These are phyloP conservation scores for Poecile montanus DNA, from an alignment of 2,797 vertebrate species.

Conservation along the genomic window DNA sequence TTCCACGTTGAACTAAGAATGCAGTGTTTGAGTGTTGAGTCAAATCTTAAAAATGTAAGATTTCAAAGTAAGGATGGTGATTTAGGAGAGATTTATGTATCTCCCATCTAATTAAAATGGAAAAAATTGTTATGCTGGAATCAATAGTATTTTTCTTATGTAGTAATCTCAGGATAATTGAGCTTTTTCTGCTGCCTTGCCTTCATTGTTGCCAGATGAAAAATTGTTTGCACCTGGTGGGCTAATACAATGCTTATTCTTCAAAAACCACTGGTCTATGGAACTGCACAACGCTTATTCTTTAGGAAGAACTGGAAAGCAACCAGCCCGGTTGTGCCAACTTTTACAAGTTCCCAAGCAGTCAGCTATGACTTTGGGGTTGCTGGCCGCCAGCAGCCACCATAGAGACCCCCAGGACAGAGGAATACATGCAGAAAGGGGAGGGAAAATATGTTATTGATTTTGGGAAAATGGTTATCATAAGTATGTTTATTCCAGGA, in stretches of 20 bases:
- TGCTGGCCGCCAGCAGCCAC: neutral
- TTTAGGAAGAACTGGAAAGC: neutral
- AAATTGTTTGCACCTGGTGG: neutral
- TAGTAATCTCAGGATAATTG: neutral
- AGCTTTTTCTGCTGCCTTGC: neutral
- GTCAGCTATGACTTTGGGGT: neutral
- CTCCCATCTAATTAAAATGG: neutral
- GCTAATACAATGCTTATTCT: neutral
- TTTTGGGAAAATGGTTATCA: neutral
- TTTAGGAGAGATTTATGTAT: neutral
- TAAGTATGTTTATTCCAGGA: neutral
- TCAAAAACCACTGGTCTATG: neutral
- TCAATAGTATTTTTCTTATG: neutral
- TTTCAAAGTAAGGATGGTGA: neutral
- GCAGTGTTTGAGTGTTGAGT: neutral
- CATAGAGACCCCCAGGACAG: no score
- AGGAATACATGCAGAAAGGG: rapidly evolving
- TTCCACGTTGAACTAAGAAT: neutral
- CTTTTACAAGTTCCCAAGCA: neutral
- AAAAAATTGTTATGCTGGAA: neutral
- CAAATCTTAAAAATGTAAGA: neutral
- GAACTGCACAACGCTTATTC: neutral
- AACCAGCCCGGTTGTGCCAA: neutral
- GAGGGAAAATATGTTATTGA: neutral
- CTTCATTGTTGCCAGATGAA: neutral